A percentile compares a stretch with the other conserved stretches of the same genome.
phyloP scores from a whole-genome alignment of 1,140 invertebrate species.

The Chironomus striatipennis region DNA sequence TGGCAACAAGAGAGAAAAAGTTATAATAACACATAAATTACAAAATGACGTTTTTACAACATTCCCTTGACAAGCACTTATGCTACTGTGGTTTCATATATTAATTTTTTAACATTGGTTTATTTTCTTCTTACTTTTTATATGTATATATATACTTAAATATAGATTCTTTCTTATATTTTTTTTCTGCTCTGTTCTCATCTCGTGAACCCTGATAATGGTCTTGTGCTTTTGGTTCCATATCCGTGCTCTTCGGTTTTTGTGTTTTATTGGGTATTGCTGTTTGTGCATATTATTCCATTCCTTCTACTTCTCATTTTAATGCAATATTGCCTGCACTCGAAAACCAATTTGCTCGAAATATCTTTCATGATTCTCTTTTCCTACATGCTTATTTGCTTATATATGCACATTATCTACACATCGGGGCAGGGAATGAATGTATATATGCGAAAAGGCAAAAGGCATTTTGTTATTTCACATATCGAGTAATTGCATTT shows the following conservation, averaged over 20 bases:
- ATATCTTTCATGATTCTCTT: conserved; percentile 12
- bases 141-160: neutral
- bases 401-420: conserved; percentile 14
- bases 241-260: conserved; percentile 7
- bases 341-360: conserved; percentile 12
- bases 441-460: neutral
- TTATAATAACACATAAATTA: conserved; percentile 22
- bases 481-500: conserved; percentile 21
- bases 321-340: conserved; percentile 1
- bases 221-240: conserved; percentile 11
- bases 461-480: conserved; percentile 9
- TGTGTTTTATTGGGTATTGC: conserved; percentile 21
- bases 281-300: neutral
- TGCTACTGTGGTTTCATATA: conserved; percentile 23
- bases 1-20: conserved; percentile 11
- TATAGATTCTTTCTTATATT: neutral
- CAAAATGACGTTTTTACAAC: conserved; percentile 20
- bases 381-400: conserved; percentile 12
- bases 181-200: neutral
- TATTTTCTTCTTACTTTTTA: neutral
- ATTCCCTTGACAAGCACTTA: conserved; percentile 19
- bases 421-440: neutral
- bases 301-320: neutral
- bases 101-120: conserved; percentile 24
- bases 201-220: neutral